A percentile compares a stretch with the other conserved stretches of the same genome.
Conservation (phyloP, 1,140 invertebrate species). For the Drosophila sulfurigaster region DNA sequence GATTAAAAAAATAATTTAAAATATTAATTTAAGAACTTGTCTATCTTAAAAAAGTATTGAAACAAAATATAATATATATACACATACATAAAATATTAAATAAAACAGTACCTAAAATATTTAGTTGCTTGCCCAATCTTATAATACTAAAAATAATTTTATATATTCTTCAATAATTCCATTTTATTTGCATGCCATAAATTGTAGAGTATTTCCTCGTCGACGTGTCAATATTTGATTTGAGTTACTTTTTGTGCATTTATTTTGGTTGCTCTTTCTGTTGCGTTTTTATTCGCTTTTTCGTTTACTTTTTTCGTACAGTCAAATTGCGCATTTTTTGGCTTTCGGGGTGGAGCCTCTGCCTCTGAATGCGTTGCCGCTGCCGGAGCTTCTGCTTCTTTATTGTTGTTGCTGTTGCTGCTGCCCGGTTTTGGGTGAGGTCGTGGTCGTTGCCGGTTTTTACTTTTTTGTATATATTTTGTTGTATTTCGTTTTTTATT, state of each 20-base stretch:
- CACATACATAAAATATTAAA: too few species aligned
- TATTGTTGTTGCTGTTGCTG: slow-evolving; percentile 29
- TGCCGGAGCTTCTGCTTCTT: slow-evolving; percentile 45
- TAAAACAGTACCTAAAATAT: too few species aligned
- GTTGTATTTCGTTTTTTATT: background rate
- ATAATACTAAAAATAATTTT: background rate
- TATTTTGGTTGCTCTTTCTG: slow-evolving; percentile 82
- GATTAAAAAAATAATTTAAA: too few species aligned
- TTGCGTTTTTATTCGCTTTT: slow-evolving; percentile 70
- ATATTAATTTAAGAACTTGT: too few species aligned
- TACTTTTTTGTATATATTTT: slow-evolving; percentile 54
- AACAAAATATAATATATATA: too few species aligned
- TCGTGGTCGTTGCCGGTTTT: slow-evolving; percentile 78
- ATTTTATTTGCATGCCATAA: background rate
- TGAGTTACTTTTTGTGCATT: slow-evolving; percentile 51
- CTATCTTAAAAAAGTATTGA: too few species aligned
- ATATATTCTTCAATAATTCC: background rate
- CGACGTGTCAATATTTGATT: slow-evolving; percentile 48
- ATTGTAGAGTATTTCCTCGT: slow-evolving; percentile 41
- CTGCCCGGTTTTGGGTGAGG: slow-evolving; percentile 79
- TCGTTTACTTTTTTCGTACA: slow-evolving; percentile 71
- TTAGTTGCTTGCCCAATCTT: too few species aligned
- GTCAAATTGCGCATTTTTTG: slow-evolving; percentile 82
- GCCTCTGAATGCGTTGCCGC: slow-evolving; percentile 63
- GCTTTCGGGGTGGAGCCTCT: slow-evolving; percentile 78